Evolutionary conservation across 2,888 invertebrate species (phyloP), one percentile per base, ranked within the genome.

Genomic region (Diadegma fenestrale): DNA sequence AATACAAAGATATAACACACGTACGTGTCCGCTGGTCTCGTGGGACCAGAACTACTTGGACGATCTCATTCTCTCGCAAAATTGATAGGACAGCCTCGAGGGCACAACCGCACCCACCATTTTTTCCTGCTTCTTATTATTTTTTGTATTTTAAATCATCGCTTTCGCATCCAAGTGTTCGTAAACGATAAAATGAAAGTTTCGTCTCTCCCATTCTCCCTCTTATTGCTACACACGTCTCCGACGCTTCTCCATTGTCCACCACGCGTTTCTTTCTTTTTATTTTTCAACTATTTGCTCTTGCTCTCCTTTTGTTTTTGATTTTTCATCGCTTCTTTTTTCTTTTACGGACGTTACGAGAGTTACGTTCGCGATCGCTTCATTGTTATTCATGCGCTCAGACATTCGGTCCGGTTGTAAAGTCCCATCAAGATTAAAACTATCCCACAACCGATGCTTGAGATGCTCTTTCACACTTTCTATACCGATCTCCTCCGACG

Each of bases 51-150:
- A 54, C 37, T 64, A 33, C 48, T 33, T 26, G n/a, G 37, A 14
- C 30, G 58, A 26, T 54, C 66, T 63, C 37, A 48, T 72, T 66
- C 54, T 66, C 84, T 80, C 51, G 72, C 75, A 69, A 71, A 78
- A 69, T 85, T 82, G 85, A 85, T 82, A 82, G 81, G 81, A 85
- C 85, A 82, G 81, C 81, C 78, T 75, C 79, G 81, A 79, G 85
- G 85, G 81, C 58, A 72, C 76, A 19, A 76, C 79, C 58, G 48
- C 78, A 79, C 78, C 78, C 78, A 79, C 61, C 5, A 22, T 64
- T 81, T 69, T 48, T 33, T 17, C 33, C 43, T 26, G 22, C 58
- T 19, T 14, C 30, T n/a, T 22, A 6, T 14, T 48, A 33, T 51
- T 51, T 51, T 68, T 22, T 37, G 33, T 30, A 19, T 33, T 17